Evolutionary conservation across 2,113 vertebrate species (phyloP).

Genomic region (Laterallus jamaicensis): DNA sequence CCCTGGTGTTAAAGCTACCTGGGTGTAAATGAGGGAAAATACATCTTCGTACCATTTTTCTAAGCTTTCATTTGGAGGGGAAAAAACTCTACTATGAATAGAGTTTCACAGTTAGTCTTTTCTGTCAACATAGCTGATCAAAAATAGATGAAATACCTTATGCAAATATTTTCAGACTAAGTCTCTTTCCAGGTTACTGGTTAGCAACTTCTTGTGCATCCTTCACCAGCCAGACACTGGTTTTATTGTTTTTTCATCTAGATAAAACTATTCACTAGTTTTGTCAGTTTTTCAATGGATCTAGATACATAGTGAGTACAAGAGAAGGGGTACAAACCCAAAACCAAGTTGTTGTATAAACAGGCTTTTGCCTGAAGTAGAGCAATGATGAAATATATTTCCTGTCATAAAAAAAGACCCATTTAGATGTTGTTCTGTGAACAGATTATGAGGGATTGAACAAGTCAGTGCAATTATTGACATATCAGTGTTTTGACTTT

Average conservation of each 20-base stretch:
- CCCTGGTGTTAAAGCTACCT: background rate
- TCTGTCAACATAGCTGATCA: background rate
- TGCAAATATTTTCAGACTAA: background rate
- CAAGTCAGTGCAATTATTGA: background rate
- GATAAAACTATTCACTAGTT: background rate
- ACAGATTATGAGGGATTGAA: background rate
- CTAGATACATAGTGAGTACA: background rate
- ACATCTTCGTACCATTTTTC: background rate
- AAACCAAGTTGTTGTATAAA: background rate
- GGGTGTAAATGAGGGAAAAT: background rate
- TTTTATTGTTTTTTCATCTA: too few relatives aligned
- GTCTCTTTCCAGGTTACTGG: background rate
- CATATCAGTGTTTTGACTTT: background rate
- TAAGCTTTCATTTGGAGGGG: background rate
- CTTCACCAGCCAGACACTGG: background rate
- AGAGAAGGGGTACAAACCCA: background rate
- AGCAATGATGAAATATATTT: background rate
- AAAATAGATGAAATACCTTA: background rate
- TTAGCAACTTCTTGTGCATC: background rate
- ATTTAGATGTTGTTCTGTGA: background rate
- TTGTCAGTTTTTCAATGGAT: background rate
- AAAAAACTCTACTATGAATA: accelerated
- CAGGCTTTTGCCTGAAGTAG: background rate
- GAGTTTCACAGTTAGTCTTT: background rate
- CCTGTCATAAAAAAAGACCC: background rate